Evolutionary conservation across 2,888 invertebrate genomes (phyloP), one percentile per base, ranked within the genome.

Genomic region (Spilarctia lutea): DNA sequence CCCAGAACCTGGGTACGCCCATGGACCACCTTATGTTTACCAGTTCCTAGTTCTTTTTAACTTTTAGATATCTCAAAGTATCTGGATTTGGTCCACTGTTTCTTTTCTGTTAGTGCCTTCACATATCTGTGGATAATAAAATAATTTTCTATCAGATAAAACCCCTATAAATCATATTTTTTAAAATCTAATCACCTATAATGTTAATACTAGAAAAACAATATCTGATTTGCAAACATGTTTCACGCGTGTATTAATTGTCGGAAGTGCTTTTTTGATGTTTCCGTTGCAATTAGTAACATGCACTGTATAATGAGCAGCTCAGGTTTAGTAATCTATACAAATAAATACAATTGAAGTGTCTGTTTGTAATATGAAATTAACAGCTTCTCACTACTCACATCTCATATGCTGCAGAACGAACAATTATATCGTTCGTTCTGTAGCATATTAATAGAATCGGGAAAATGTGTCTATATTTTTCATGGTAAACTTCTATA

Each of bases 201-300:
- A 56, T 56, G 48, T 30, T 48, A 60, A 60, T 60, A 6, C 69
- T 39, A 52, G n/a, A 69, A 39, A 69, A 69, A 56, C 27, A 39
- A 35, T 56, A 69, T 56, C n/a, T 39, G 39, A 56, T 60, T 69
- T 35, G 35, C 52, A 69, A 56, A 56, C 52, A 35, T 16, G n/a
- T 52, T 52, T 60, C 27, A 63, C 30, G 63, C 2, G 20, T 30
- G 63, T 63, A 63, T 63, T 66, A 35, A 72, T 39, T 66, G 20
- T 52, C 67, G 65, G 67, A 70, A 70, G 39, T 18, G 4, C 24
- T 60, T 63, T n/a, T 68, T 56, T 72, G 27, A 73, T 73, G 65
- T 75, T 71, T 65, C 66, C 74, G 60, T 63, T 42, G 39, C 45
- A 16, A 71, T 76, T 77, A 78, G 75, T 77, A 79, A 35, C 65